Evolutionary conservation across 1,140 invertebrate genomes (phyloP).

Genomic region (Platorchestia sp.): DNA sequence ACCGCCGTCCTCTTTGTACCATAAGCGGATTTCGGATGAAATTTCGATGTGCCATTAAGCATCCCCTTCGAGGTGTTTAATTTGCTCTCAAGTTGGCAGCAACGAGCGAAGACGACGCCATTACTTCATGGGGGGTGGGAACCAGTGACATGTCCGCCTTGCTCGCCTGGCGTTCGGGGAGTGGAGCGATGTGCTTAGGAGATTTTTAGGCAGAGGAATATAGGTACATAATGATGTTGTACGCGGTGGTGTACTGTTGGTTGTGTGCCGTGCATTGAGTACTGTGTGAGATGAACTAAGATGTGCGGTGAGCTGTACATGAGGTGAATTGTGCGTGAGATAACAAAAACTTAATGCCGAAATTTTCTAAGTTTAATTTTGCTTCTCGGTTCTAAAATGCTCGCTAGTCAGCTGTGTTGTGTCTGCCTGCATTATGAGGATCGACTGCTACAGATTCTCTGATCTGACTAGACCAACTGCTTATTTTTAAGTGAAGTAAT

Average conservation of each 20-base stretch:
- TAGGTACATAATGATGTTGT: neutral
- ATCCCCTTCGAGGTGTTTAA: neutral
- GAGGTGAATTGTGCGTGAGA: too few species aligned
- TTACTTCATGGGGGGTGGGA: slow-evolving; percentile 8
- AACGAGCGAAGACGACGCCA: slow-evolving; percentile 29
- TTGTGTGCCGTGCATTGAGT: too few species aligned
- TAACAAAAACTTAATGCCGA: too few species aligned
- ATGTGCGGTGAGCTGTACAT: too few species aligned
- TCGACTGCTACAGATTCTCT: too few species aligned
- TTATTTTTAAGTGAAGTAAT: neutral
- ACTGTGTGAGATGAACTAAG: too few species aligned
- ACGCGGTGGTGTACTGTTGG: neutral
- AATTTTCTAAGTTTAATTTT: too few species aligned
- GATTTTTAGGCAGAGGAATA: neutral
- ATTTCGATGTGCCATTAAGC: slow-evolving; percentile 28
- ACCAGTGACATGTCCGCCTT: neutral
- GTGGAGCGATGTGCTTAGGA: neutral
- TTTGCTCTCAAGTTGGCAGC: slow-evolving; percentile 19
- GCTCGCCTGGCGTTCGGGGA: neutral
- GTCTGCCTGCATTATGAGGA: too few species aligned
- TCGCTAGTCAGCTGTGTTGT: too few species aligned
- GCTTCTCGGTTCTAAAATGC: too few species aligned
- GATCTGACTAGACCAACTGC: neutral
- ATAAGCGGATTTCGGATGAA: neutral
- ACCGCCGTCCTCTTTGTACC: neutral